Conservation (phyloP, 1,140 invertebrate genomes). For the Triops cancriformis region DNA sequence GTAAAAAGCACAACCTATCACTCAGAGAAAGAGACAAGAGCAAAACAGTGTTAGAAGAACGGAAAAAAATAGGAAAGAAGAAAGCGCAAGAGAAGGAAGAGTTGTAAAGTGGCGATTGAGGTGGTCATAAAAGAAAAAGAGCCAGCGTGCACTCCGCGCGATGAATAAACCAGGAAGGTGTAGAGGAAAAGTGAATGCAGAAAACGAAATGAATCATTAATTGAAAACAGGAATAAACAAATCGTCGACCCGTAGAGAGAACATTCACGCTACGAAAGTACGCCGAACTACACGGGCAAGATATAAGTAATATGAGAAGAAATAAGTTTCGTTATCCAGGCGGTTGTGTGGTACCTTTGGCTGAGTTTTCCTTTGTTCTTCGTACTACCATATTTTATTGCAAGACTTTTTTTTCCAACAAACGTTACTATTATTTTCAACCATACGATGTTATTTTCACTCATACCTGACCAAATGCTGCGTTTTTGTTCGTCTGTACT, state of each 20-base stretch:
- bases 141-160: constrained; percentile 30
- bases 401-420: constrained; percentile 31
- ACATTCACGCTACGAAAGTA: background rate
- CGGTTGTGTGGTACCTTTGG: constrained; percentile 28
- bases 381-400: constrained; percentile 30
- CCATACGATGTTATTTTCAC: background rate
- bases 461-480: constrained; percentile 13
- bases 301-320: constrained; percentile 29
- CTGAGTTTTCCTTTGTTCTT: constrained; percentile 29
- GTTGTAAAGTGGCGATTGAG: constrained; percentile 3
- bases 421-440: constrained; percentile 29
- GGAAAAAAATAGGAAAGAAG: constrained; percentile 9
- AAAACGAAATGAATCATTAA: background rate
- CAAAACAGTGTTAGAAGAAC: constrained; percentile 19
- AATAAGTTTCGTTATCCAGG: constrained; percentile 28
- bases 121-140: background rate
- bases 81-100: constrained; percentile 20
- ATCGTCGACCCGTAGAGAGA: background rate
- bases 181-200: constrained; percentile 26
- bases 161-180: constrained; percentile 29
- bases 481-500: background rate
- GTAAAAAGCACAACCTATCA: constrained; percentile 23
- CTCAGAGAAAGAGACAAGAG: constrained; percentile 11
- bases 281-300: background rate
- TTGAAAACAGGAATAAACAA: background rate